Percentiles rank a stretch among this genome's conserved stretches.
Evolutionary conservation across 2,888 invertebrate genomes (phyloP).

Genomic region (Hydrotaea cyrtoneurina): DNA sequence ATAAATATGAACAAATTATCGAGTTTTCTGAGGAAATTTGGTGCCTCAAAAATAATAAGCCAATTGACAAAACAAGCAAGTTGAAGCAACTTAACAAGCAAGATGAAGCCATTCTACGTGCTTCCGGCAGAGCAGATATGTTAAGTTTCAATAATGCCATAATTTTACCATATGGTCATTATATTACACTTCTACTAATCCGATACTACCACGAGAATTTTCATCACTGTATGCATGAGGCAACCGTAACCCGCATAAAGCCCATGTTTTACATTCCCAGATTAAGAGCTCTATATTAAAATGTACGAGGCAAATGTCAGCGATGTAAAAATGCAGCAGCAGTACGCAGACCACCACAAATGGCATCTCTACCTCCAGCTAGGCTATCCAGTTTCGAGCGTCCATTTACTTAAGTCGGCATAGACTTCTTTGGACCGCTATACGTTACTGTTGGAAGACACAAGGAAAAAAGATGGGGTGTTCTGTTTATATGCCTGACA

Average conservation of each 20-base stretch:
- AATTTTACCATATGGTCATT: conserved; percentile 42
- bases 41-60: conserved; percentile 41
- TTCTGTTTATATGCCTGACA: conserved; percentile 66
- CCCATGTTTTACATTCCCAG: conserved; percentile 54
- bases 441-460: conserved; percentile 56
- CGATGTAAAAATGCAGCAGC: conserved; percentile 62
- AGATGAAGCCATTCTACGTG: conserved; percentile 40
- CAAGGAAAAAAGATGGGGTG: conserved; percentile 67
- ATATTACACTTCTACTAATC: conserved; percentile 52
- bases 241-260: conserved; percentile 59
- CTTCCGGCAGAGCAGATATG: conserved; percentile 40
- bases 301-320: conserved; percentile 60
- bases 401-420: no score
- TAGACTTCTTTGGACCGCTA: conserved; percentile 68
- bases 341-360: conserved; percentile 53
- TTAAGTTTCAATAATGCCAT: conserved; percentile 49
- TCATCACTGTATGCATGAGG: conserved; percentile 62
- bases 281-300: conserved; percentile 56
- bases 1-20: conserved; percentile 38
- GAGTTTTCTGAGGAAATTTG: conserved; percentile 46
- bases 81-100: conserved; percentile 49
- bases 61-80: conserved; percentile 18
- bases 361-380: conserved; percentile 61
- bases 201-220: conserved; percentile 54
- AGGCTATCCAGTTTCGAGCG: no score